phyloP scores from a whole-genome alignment of 2,797 vertebrate genomes.

The Paedocypris micromegethes region DNA sequence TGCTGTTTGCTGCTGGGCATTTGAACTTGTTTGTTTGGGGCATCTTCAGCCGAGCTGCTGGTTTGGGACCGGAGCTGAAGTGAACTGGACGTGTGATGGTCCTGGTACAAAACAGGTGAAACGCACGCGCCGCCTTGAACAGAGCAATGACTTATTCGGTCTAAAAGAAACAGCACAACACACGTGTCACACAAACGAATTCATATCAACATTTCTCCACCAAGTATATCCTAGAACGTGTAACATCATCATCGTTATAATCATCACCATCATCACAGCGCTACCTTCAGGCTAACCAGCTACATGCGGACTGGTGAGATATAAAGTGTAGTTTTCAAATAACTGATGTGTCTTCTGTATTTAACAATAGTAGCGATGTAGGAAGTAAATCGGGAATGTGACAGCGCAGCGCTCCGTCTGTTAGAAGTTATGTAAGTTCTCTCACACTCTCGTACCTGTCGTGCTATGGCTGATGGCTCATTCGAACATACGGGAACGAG shows the following conservation, averaged over 20 bases:
- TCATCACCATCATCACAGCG: conserved; percentile 2
- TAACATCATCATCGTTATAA: no score
- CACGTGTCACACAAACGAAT: background rate
- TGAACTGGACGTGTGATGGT: conserved; percentile 46
- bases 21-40: conserved; percentile 72
- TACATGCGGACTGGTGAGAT: conserved; percentile 3
- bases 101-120: conserved; percentile 46
- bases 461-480: conserved; percentile 48
- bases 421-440: conserved; percentile 26
- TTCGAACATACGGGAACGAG: conserved; percentile 3
- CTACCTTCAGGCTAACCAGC: conserved; percentile 26
- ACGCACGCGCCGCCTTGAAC: conserved; percentile 55
- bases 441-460: conserved; percentile 52
- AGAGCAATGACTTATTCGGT: conserved; percentile 48
- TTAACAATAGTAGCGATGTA: background rate
- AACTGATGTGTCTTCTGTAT: background rate
- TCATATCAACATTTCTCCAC: background rate
- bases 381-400: no score
- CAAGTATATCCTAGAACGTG: no score
- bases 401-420: no score
- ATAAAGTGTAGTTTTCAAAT: background rate
- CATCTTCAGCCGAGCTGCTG: conserved; percentile 61
- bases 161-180: conserved; percentile 17
- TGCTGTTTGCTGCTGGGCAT: conserved; percentile 50
- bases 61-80: conserved; percentile 46